phyloP scores from a whole-genome alignment of 2,113 vertebrate species.

The Deroptyus accipitrinus region DNA sequence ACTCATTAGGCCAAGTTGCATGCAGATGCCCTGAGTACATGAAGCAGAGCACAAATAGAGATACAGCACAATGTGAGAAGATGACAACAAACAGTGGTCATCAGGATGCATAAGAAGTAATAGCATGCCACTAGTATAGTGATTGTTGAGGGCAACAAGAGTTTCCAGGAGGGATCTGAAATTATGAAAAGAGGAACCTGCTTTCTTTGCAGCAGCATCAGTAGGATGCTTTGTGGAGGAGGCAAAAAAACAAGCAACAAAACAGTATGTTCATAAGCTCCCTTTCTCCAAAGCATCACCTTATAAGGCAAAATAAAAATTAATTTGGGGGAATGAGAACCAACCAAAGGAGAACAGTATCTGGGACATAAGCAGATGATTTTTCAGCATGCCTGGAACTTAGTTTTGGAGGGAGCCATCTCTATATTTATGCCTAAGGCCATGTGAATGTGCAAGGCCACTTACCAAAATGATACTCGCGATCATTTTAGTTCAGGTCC shows the following conservation, averaged over 20 bases:
- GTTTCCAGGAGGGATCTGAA: background rate
- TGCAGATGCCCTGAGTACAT: background rate
- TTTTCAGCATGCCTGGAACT: conserved; percentile 33
- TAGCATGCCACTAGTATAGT: background rate
- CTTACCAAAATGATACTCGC: background rate
- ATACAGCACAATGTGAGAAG: background rate
- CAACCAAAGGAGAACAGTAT: background rate
- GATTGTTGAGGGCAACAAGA: background rate
- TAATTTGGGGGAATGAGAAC: background rate
- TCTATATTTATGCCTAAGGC: background rate
- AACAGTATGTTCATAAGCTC: background rate
- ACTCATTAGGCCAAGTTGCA: background rate
- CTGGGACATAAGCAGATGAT: background rate
- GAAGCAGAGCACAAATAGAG: background rate
- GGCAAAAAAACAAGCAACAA: background rate
- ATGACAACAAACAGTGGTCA: background rate
- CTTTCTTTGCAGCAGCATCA: background rate
- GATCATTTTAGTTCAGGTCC: background rate
- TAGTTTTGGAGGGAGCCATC: background rate
- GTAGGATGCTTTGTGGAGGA: background rate
- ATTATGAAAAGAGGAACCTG: background rate
- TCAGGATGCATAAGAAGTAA: background rate
- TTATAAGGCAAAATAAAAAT: conserved; percentile 20
- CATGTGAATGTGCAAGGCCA: background rate
- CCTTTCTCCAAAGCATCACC: background rate